These are phyloP conservation scores for Allophyes oxyacanthae DNA, from an alignment of 2,888 invertebrate species.

Conservation along the genomic window DNA sequence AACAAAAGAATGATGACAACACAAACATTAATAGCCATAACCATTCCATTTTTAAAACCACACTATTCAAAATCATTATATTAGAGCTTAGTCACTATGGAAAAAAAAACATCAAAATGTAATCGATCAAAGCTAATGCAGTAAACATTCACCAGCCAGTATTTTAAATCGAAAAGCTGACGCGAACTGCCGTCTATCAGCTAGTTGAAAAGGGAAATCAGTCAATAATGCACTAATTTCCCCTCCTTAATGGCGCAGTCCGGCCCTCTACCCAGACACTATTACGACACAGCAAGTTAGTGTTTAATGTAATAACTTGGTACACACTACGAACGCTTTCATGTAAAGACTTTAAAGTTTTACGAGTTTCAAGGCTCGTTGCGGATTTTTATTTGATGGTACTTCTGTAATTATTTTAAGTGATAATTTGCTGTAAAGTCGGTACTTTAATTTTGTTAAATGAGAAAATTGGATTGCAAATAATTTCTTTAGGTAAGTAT, in stretches of 20 bases:
- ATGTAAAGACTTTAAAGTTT: constrained; percentile 57
- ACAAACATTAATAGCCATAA: constrained; percentile 43
- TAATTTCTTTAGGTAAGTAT: too few species aligned
- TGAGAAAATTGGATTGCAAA: too few species aligned
- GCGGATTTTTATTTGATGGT: constrained; percentile 41
- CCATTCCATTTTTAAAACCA: constrained; percentile 54
- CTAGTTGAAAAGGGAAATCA: constrained; percentile 88
- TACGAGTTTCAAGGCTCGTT: constrained; percentile 51
- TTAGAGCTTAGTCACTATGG: constrained; percentile 49
- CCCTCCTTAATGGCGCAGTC: constrained; percentile 85
- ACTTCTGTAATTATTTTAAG: constrained; percentile 43
- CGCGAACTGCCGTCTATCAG: constrained; percentile 78
- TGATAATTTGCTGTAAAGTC: constrained; percentile 40
- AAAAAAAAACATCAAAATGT: constrained; percentile 53
- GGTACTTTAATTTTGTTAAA: too few species aligned
- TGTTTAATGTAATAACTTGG: constrained; percentile 71
- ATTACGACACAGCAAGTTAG: constrained; percentile 75
- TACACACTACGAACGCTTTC: constrained; percentile 58
- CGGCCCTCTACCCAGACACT: constrained; percentile 73
- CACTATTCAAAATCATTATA: constrained; percentile 43
- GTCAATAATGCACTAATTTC: constrained; percentile 89
- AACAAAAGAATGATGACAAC: constrained; percentile 35
- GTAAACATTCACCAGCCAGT: constrained; percentile 69
- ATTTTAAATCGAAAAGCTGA: constrained; percentile 79
- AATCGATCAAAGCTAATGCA: constrained; percentile 71